These are phyloP conservation scores for Dendrolimus punctatus DNA, from an alignment of 1,140 invertebrate species.

Conservation along the genomic window DNA sequence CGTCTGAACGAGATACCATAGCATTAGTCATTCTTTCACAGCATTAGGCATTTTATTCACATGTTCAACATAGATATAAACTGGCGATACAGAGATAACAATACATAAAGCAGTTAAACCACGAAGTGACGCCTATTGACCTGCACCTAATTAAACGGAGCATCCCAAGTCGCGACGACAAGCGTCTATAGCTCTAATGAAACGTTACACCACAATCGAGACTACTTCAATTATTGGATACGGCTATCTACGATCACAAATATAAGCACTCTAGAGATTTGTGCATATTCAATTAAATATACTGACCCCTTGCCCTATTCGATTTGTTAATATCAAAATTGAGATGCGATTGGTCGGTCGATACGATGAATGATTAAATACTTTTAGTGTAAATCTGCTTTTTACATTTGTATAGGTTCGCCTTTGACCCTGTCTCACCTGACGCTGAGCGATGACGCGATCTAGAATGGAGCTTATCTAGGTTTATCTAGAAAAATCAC, in stretches of 20 bases:
- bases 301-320: not conserved
- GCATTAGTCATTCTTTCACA: no score
- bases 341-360: no score
- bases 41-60: no score
- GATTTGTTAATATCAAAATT: not conserved
- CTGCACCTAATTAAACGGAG: slow-evolving; percentile 19
- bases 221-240: slow-evolving; percentile 17
- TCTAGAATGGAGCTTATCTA: no score
- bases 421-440: no score
- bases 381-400: no score
- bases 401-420: no score
- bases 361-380: no score
- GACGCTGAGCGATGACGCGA: no score
- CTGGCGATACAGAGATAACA: not conserved
- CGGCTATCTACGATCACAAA: slow-evolving; percentile 1
- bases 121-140: slow-evolving; percentile 9
- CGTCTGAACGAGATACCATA: no score
- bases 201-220: slow-evolving; percentile 16
- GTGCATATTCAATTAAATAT: not conserved
- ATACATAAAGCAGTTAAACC: slow-evolving; percentile 2
- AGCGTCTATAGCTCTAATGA: slow-evolving; percentile 16
- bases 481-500: no score
- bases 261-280: not conserved
- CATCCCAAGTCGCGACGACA: slow-evolving; percentile 4
- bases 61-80: not conserved